Base-by-base conservation (phyloP, 2,888 invertebrate genomes). In the Nemapogon koenigi region DNA sequence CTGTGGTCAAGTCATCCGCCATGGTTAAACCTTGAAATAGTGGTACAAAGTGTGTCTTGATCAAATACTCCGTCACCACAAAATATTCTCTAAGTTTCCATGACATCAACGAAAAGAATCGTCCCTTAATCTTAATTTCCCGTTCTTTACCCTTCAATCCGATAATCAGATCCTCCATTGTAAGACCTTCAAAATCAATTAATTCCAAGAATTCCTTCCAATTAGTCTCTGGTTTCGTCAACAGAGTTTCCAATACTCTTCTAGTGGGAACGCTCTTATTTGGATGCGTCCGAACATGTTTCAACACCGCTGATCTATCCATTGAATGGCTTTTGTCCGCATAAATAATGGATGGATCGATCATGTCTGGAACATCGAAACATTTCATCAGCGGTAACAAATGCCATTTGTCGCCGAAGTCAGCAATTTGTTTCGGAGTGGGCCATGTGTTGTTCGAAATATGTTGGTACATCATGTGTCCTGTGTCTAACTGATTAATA, bases 41-140 rank as follows among this genome's bases (percentile, higher is more conserved):
- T 3, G 22, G 22, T 4, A 35, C 35, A 35, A 35, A 35, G 13
- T 35, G 3, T 11, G 11, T 14, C 10, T 35, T 35, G 22, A 35
- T 35, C 8, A 35, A 10, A 15, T 35, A 25, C 8, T 35, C 22
- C 3, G 35, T 35, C 8, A 35, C 22, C 4, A 35, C 35, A 35
- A 35, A 22, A 22, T 33, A 18, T 11, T 33, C 33, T n/a, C 14
- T 4, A 7, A 33, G 33, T 6, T 11, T 4, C 33, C 17, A 33
- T 6, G n/a, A 18, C 33, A 33, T 33, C 4, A 33, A 11, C n/a
- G 19, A 17, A 33, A 33, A 33, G 15, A 33, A 13, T 13, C 15
- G 3, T 30, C 3, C n/a, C n/a, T 3, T 6, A 26, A 26, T 26
- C n/a, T 22, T 22, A 10, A 22, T 22, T 22, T 22, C 22, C 10